Evolutionary conservation across 2,888 invertebrate genomes (phyloP).

Genomic region (Tenthredo mesomela): DNA sequence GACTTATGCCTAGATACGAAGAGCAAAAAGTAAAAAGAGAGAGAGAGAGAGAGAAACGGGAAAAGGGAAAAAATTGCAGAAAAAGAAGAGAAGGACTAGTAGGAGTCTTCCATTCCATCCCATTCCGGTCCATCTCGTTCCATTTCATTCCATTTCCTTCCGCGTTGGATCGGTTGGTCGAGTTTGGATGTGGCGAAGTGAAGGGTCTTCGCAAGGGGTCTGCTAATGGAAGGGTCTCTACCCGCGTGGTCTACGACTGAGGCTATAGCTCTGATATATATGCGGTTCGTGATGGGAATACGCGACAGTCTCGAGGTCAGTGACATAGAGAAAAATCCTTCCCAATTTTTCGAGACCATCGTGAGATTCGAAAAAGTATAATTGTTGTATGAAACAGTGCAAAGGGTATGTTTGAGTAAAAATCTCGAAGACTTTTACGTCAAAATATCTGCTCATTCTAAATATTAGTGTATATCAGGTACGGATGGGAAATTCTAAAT

Average conservation of each 20-base stretch:
- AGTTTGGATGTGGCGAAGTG: slow-evolving; percentile 52
- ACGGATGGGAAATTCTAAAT: slow-evolving; percentile 17
- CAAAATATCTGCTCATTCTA: background rate
- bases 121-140: slow-evolving; percentile 49
- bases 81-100: background rate
- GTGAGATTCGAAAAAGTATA: background rate
- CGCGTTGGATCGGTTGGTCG: slow-evolving; percentile 34
- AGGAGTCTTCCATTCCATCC: slow-evolving; percentile 34
- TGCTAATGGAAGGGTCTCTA: slow-evolving; percentile 66
- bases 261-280: slow-evolving; percentile 37
- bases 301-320: slow-evolving; percentile 49
- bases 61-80: background rate
- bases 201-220: slow-evolving; percentile 62
- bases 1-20: slow-evolving; percentile 13
- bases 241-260: slow-evolving; percentile 25
- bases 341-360: background rate
- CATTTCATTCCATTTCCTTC: slow-evolving; percentile 51
- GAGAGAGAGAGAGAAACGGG: background rate
- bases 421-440: background rate
- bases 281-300: slow-evolving; percentile 47
- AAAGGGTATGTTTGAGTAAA: background rate
- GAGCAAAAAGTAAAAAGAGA: background rate
- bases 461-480: background rate
- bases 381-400: background rate
- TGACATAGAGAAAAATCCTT: background rate